A percentile compares a stretch with the other conserved stretches of the same genome.
Evolutionary conservation across 2,113 vertebrate species (phyloP).

Genomic region (Pseudois nayaur): DNA sequence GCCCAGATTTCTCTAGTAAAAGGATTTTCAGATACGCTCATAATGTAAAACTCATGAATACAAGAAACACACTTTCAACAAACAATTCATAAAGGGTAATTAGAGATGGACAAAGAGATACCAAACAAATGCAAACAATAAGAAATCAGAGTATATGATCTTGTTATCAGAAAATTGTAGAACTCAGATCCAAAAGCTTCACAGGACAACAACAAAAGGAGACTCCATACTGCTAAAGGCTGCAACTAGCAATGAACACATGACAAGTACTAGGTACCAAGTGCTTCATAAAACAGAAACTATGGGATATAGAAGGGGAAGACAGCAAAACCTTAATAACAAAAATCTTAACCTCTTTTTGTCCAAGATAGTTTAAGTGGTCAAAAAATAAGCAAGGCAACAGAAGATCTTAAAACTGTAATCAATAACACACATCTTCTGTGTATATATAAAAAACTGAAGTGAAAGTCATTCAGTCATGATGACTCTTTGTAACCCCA

Average conservation of each 20-base stretch:
- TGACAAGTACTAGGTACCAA: background rate
- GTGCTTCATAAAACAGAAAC: background rate
- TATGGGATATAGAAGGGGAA: background rate
- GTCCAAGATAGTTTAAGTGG: background rate
- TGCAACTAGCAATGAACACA: background rate
- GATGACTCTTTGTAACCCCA: background rate
- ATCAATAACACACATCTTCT: background rate
- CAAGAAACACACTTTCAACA: background rate
- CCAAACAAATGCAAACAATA: background rate
- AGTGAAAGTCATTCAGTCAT: background rate
- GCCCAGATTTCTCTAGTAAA: background rate
- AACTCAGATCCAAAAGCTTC: background rate
- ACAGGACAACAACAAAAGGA: background rate
- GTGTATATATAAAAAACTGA: background rate
- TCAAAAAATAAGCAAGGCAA: slow-evolving; percentile 21
- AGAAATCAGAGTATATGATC: background rate
- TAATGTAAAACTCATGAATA: background rate
- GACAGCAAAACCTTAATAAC: background rate
- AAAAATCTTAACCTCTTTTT: background rate
- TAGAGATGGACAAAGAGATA: background rate
- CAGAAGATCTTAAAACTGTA: background rate
- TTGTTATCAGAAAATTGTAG: background rate
- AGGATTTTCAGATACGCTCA: background rate
- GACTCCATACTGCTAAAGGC: background rate
- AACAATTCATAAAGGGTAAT: background rate